These are phyloP conservation scores for Thalassaphorura encarpata DNA, from an alignment of 1,140 invertebrate species.

Conservation along the genomic window DNA sequence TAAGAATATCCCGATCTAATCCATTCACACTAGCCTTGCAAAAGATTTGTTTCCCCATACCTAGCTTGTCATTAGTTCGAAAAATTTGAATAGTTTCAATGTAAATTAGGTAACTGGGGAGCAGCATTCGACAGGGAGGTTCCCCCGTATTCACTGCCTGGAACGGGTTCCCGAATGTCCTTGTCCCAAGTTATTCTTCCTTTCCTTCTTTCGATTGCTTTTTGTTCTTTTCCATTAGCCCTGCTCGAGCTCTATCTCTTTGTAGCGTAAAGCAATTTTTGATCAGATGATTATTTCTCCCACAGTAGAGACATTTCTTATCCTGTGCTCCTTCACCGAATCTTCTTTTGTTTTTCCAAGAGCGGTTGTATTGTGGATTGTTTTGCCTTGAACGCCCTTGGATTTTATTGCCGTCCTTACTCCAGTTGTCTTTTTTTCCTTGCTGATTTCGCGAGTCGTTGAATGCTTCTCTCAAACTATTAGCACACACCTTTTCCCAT, in stretches of 20 bases:
- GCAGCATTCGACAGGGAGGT: not conserved
- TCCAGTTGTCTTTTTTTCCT: too few relatives aligned
- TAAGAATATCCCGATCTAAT: not conserved
- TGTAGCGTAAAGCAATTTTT: not conserved
- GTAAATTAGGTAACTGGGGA: not conserved
- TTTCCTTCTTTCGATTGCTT: not conserved
- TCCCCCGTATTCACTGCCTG: not conserved
- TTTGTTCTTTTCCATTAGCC: not conserved
- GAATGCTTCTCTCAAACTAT: too few relatives aligned
- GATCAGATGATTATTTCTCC: constrained; percentile 39
- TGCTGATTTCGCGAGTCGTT: too few relatives aligned
- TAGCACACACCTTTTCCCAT: too few relatives aligned
- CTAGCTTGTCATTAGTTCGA: not conserved
- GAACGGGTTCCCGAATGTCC: not conserved
- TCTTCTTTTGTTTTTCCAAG: too few relatives aligned
- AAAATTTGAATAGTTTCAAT: not conserved
- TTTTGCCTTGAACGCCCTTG: too few relatives aligned
- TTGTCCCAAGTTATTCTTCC: not conserved
- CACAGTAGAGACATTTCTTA: not conserved
- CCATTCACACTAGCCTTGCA: not conserved
- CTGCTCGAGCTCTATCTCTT: not conserved
- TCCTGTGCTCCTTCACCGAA: too few relatives aligned
- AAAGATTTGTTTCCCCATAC: not conserved
- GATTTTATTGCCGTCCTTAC: too few relatives aligned
- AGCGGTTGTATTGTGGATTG: too few relatives aligned